Conservation (phyloP, 2,888 invertebrate genomes). For the Miltochrista miniata region DNA sequence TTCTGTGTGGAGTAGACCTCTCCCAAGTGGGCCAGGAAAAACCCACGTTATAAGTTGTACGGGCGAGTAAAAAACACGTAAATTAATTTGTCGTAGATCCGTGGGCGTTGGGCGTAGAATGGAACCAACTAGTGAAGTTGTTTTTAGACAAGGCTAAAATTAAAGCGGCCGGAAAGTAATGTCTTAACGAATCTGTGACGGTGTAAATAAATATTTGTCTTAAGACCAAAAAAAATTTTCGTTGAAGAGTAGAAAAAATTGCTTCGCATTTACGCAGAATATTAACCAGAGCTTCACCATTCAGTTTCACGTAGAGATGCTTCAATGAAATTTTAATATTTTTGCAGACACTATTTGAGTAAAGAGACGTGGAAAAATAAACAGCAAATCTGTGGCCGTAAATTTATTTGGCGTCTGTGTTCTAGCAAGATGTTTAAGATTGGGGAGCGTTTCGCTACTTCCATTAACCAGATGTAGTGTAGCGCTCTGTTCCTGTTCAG, state of each 20-base stretch:
- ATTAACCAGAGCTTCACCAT: slow-evolving; percentile 10
- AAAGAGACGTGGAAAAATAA: slow-evolving; percentile 18
- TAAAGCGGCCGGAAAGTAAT: slow-evolving; percentile 2
- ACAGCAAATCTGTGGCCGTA: slow-evolving; percentile 8
- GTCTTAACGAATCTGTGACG: slow-evolving; percentile 1
- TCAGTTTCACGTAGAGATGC: slow-evolving; percentile 11
- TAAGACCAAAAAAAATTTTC: neutral
- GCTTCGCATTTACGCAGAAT: slow-evolving; percentile 1
- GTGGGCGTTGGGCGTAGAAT: neutral
- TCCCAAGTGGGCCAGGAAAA: slow-evolving; percentile 2
- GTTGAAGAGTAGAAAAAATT: slow-evolving; percentile 1
- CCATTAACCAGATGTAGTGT: slow-evolving; percentile 19
- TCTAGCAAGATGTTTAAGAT: slow-evolving; percentile 11
- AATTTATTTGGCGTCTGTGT: slow-evolving; percentile 17
- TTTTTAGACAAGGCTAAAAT: slow-evolving; percentile 6
- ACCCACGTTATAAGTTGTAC: neutral
- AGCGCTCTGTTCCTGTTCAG: slow-evolving; percentile 11
- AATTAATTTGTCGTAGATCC: slow-evolving; percentile 30
- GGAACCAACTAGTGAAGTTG: neutral
- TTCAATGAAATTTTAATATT: slow-evolving; percentile 17
- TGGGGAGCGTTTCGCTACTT: slow-evolving; percentile 5
- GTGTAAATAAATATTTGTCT: slow-evolving; percentile 5
- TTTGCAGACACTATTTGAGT: slow-evolving; percentile 18
- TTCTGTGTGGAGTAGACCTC: neutral
- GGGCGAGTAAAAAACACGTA: slow-evolving; percentile 3